phyloP scores from a whole-genome alignment of 1,140 invertebrate genomes.

The Penaeus vannamei region DNA sequence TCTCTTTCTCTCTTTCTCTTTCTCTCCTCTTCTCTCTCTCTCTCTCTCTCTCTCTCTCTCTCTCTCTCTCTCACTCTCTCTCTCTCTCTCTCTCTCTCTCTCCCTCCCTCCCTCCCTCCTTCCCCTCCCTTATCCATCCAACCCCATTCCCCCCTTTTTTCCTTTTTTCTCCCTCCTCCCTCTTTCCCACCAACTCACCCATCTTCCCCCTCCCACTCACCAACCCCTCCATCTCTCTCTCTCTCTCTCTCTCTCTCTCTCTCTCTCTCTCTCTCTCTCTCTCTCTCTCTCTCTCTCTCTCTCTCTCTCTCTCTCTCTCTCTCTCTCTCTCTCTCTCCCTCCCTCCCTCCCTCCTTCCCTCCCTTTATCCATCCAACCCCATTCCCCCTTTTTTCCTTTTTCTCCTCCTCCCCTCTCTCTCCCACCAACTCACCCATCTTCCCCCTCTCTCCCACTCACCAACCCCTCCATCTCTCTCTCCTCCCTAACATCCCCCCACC shows the following conservation, averaged over 20 bases:
- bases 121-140: neutral
- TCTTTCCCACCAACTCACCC: neutral
- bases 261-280: no score
- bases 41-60: conserved; percentile 11
- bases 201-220: no score
- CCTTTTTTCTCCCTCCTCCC: neutral
- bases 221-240: no score
- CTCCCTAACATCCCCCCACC: neutral
- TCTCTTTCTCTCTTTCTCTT: neutral
- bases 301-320: no score
- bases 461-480: no score
- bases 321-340: no score
- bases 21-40: neutral
- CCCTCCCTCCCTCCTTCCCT: no score
- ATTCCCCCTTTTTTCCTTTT: neutral
- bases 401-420: neutral
- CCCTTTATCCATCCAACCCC: no score
- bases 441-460: neutral
- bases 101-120: no score
- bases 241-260: no score
- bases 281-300: no score
- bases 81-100: neutral
- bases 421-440: neutral
- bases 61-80: neutral
- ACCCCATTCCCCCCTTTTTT: neutral